A percentile compares a stretch with the other conserved stretches of the same genome.
phyloP scores from a whole-genome alignment of 2,113 vertebrate species.

The Cyprinodon tularosa region DNA sequence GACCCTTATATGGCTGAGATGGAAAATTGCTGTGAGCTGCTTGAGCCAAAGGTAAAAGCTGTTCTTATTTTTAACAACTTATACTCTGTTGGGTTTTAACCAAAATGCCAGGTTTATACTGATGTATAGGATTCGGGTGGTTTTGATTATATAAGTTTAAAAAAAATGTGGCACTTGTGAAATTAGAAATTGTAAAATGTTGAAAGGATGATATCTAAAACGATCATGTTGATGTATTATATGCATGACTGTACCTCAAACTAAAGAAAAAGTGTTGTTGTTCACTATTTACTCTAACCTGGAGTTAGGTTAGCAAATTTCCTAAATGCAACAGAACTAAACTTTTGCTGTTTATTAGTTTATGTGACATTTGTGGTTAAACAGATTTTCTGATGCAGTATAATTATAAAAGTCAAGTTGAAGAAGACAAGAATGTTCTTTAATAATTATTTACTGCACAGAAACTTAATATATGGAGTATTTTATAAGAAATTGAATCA shows the following conservation, averaged over 20 bases:
- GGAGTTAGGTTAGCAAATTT: background rate
- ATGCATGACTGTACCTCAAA: background rate
- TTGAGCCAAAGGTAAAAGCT: slow-evolving; percentile 82
- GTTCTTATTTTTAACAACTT: background rate
- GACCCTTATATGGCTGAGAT: slow-evolving; percentile 83
- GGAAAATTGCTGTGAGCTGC: slow-evolving; percentile 89
- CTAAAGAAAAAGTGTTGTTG: background rate
- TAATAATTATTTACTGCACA: background rate
- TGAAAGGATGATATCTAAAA: background rate
- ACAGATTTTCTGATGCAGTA: background rate
- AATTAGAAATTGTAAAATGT: background rate
- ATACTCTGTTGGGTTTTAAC: background rate
- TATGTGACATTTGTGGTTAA: background rate
- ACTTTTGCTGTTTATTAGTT: background rate
- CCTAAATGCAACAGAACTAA: background rate
- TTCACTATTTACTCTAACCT: background rate
- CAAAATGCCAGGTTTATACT: background rate
- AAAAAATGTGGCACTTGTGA: background rate
- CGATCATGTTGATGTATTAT: background rate
- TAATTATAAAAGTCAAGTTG: background rate
- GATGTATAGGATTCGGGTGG: background rate
- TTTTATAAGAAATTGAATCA: slow-evolving; percentile 48
- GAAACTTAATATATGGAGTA: slow-evolving; percentile 35
- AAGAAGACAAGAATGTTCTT: slow-evolving; percentile 8
- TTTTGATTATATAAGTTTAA: background rate